These are phyloP conservation scores for Acanthurus lineatus DNA, from an alignment of 2,797 vertebrate species.

Conservation along the genomic window DNA sequence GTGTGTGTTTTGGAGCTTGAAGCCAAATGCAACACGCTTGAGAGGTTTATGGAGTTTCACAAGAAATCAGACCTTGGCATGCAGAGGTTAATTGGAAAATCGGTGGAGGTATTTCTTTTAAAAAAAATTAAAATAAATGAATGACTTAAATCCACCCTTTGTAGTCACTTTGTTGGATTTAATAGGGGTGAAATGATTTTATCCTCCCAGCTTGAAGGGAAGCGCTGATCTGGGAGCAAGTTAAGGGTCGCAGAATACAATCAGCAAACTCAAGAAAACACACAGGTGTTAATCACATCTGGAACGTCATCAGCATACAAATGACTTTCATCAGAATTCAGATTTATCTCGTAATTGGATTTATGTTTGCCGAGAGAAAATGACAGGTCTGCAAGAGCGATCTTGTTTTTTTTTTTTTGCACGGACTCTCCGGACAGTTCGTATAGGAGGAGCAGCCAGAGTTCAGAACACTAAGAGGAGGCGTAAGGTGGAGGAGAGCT, in stretches of 20 bases:
- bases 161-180: conserved; percentile 54
- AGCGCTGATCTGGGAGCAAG: conserved; percentile 53
- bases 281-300: conserved; percentile 65
- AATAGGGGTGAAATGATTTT: conserved; percentile 70
- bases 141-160: conserved; percentile 46
- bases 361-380: conserved; percentile 70
- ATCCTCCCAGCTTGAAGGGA: conserved; percentile 41
- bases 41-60: conserved; percentile 27
- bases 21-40: conserved; percentile 10
- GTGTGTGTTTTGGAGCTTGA: neutral
- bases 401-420: conserved; percentile 37
- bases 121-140: conserved; percentile 19
- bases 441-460: conserved; percentile 58
- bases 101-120: conserved; percentile 34
- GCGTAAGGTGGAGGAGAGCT: conserved; percentile 57
- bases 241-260: conserved; percentile 65
- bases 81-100: conserved; percentile 74
- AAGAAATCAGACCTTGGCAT: conserved; percentile 23
- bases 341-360: conserved; percentile 80
- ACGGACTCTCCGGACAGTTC: conserved; percentile 64
- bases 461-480: conserved; percentile 61
- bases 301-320: conserved; percentile 55
- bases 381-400: conserved; percentile 32
- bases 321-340: conserved; percentile 52
- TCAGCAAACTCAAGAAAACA: conserved; percentile 59